Evolutionary conservation across 2,888 invertebrate genomes (phyloP), one percentile per base, ranked within the genome.

Genomic region (Heliconius sara): DNA sequence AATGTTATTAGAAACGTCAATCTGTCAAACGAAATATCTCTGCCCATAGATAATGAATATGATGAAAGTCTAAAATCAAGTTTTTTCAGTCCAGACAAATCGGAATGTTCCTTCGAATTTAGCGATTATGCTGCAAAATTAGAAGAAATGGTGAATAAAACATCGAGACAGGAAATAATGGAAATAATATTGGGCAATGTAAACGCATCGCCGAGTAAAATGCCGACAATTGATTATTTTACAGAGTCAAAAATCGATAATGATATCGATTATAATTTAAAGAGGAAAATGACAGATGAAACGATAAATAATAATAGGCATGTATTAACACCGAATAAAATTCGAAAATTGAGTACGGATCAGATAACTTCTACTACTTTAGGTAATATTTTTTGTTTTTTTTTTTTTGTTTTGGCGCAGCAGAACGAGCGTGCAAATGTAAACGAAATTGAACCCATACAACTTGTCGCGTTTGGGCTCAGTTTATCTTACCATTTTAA

Each of bases 111-210:
- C 0, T 94, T 95, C 52, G 95, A 95, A 76, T 75, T 95, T 1
- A 91, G 91, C 79, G 95, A 95, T 86, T 95, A 95, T 78, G 92
- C 93, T 84, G 89, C 92, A 3, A 94, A 91, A 85, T 88, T 95
- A 79, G 90, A 94, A 84, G 94, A 95, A 77, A 94, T 93, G 91
- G 92, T 95, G 0, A 93, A 91, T 30, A 93, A 91, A 72, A 93
- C 95, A 27, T 95, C 95, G 0, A 86, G 94, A 19, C 91, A 94
- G 84, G 91, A 95, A 87, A 93, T 95, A 5, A 92, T 95, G 94
- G 95, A 95, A 79, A 95, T 95, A 22, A 95, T 95, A 83, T 90
- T 95, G 27, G 95, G 95, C n/a, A 91, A 88, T 52, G 86, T 87
- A 75, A 92, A 92, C 30, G 88, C 88, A 39, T 89, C 90, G 0